phyloP scores from a whole-genome alignment of 2,797 vertebrate species.

The Esox lucius region DNA sequence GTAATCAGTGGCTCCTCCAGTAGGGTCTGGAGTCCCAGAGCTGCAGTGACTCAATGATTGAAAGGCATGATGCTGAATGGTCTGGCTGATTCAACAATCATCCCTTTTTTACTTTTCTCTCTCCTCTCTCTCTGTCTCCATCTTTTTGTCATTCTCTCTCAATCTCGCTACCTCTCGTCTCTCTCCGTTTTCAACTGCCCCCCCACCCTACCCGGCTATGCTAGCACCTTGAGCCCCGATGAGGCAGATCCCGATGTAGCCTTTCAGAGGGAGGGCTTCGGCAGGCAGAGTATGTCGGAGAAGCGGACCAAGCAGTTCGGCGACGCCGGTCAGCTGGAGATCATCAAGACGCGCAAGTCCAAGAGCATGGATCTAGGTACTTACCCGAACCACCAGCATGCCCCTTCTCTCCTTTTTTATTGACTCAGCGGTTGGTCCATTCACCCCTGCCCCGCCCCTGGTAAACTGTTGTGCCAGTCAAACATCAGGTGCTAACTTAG shows the following conservation, averaged over 20 bases:
- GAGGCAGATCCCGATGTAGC: conserved; percentile 75
- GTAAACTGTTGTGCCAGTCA: too few species aligned
- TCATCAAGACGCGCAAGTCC: conserved; percentile 94
- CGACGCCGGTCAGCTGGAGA: conserved; percentile 88
- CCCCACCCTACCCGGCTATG: background rate
- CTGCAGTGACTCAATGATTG: conserved; percentile 4
- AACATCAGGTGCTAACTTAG: too few species aligned
- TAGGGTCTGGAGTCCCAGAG: background rate
- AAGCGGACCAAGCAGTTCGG: conserved; percentile 95
- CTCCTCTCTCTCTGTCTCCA: conserved; percentile 9
- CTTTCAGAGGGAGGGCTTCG: conserved; percentile 93
- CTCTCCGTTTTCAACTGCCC: background rate
- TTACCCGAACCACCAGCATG: background rate
- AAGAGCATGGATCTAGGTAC: conserved; percentile 96
- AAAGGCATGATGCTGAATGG: background rate
- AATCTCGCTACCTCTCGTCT: conserved; percentile 5
- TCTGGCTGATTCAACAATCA: background rate
- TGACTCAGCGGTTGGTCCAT: background rate
- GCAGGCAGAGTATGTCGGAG: conserved; percentile 97
- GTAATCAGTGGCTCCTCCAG: background rate
- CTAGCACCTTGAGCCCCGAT: conserved; percentile 62
- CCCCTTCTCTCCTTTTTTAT: background rate
- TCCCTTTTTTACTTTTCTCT: conserved; percentile 21
- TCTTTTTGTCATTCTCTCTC: background rate
- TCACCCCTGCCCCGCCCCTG: background rate